These are phyloP conservation scores for Alosa sapidissima DNA, from an alignment of 2,797 vertebrate genomes.

Conservation along the genomic window DNA sequence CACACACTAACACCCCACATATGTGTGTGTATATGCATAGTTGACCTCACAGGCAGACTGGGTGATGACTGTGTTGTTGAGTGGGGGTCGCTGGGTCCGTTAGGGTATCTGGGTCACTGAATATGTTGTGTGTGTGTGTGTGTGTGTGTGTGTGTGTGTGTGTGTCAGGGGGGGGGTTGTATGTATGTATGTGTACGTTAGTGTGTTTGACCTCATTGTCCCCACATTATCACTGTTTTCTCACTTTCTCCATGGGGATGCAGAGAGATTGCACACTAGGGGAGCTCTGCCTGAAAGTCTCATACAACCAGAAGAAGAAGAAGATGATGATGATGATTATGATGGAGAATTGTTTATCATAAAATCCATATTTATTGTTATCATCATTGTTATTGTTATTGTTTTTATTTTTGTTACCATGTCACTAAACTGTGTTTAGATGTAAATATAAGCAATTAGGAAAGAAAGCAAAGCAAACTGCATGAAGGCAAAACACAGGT, in stretches of 20 bases:
- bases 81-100: constrained; percentile 2
- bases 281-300: background rate
- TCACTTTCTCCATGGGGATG: background rate
- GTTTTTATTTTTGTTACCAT: background rate
- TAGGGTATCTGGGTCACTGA: constrained; percentile 17
- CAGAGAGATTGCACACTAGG: background rate
- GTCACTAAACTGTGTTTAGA: background rate
- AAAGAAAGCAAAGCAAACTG: background rate
- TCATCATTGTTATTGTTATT: no score
- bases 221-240: constrained; percentile 2
- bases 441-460: background rate
- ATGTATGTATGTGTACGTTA: background rate
- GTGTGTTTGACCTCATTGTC: constrained; percentile 8
- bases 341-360: background rate
- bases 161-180: background rate
- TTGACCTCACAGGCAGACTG: constrained; percentile 1
- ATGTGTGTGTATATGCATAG: background rate
- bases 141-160: no score
- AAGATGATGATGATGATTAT: background rate
- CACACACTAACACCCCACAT: background rate
- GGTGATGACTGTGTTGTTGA: constrained; percentile 14
- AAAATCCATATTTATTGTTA: no score
- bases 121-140: background rate
- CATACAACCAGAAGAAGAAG: background rate
- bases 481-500: background rate